These are phyloP conservation scores for Pterostichus niger DNA, from an alignment of 2,888 invertebrate species.

Conservation along the genomic window DNA sequence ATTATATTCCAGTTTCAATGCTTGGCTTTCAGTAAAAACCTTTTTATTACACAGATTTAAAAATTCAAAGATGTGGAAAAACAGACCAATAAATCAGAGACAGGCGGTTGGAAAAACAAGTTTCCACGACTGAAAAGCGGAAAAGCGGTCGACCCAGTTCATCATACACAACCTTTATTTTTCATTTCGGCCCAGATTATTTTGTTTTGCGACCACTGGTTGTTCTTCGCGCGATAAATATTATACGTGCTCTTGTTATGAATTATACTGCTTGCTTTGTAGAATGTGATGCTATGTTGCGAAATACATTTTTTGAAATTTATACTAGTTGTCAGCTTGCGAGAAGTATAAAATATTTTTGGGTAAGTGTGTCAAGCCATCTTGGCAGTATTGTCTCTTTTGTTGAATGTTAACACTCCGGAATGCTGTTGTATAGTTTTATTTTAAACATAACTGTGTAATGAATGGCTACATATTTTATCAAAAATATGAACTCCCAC, in stretches of 20 bases:
- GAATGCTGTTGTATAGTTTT: slow-evolving; percentile 22
- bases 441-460: slow-evolving; percentile 29
- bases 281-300: slow-evolving; percentile 12
- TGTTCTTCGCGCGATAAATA: slow-evolving; percentile 41
- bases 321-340: slow-evolving; percentile 12
- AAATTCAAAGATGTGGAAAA: slow-evolving; percentile 62
- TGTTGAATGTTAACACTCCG: slow-evolving; percentile 1
- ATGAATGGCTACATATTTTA: slow-evolving; percentile 1
- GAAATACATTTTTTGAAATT: slow-evolving; percentile 30
- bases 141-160: slow-evolving; percentile 54
- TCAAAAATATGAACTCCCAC: background rate
- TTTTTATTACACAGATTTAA: slow-evolving; percentile 38
- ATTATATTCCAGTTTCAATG: slow-evolving; percentile 27
- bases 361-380: slow-evolving; percentile 37
- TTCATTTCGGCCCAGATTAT: slow-evolving; percentile 47
- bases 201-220: slow-evolving; percentile 57
- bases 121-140: slow-evolving; percentile 44
- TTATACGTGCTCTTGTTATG: slow-evolving; percentile 24
- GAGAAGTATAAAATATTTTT: slow-evolving; percentile 26
- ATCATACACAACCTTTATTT: slow-evolving; percentile 55
- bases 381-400: slow-evolving; percentile 34
- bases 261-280: slow-evolving; percentile 20
- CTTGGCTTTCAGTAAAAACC: slow-evolving; percentile 22
- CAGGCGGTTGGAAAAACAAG: slow-evolving; percentile 51
- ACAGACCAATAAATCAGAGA: slow-evolving; percentile 60